Conservation (phyloP, 2,797 vertebrate genomes). For the Bucorvus abyssinicus region DNA sequence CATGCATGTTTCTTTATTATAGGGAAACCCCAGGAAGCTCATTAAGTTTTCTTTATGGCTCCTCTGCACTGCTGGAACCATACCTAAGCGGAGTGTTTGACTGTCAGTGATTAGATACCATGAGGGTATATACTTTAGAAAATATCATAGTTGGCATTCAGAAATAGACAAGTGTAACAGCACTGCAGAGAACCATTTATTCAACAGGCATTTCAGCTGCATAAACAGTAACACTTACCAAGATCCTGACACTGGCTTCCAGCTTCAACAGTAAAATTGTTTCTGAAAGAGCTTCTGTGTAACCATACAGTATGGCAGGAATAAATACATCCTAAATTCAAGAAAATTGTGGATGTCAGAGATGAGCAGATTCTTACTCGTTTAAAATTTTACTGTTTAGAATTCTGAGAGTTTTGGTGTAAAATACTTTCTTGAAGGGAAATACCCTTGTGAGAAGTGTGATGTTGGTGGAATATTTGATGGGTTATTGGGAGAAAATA, state of each 20-base stretch:
- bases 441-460: neutral
- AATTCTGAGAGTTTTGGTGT: neutral
- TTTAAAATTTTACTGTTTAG: neutral
- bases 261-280: neutral
- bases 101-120: slow-evolving; percentile 40
- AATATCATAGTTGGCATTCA: neutral
- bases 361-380: neutral
- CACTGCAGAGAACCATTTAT: slow-evolving; percentile 1
- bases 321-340: neutral
- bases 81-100: slow-evolving; percentile 16
- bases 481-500: neutral
- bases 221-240: neutral
- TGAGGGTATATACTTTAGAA: neutral
- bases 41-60: slow-evolving; percentile 51
- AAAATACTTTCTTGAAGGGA: neutral
- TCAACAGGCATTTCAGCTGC: slow-evolving; percentile 6
- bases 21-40: slow-evolving; percentile 34
- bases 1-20: neutral
- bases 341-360: neutral
- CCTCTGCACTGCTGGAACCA: slow-evolving; percentile 38
- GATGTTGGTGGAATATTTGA: neutral
- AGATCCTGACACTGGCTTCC: neutral
- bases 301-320: neutral
- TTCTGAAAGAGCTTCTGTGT: neutral
- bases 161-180: neutral